Base-by-base conservation (phyloP, 2,888 invertebrate genomes). In the Dexiosoma caninum region DNA sequence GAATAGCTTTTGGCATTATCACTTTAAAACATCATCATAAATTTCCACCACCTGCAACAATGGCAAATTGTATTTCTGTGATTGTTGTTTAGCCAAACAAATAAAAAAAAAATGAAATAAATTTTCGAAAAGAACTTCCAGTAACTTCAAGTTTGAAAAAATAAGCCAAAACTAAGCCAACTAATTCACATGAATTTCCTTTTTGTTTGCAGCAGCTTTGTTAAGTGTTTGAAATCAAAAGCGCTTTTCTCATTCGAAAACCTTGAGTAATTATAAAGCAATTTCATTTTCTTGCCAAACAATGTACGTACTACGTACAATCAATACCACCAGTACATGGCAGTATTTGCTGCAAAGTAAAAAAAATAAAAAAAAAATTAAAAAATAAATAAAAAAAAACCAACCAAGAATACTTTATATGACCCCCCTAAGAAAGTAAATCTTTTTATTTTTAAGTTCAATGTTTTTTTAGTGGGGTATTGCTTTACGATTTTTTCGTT, bases 41-140 rank as follows among this genome's bases (percentile, higher is more conserved):
- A 87, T 87, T 85, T 87, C 83, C 86, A 87, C 86, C 87, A 87
- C 86, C 87, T 86, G 87, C 84, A 69, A 84, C 85, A 86, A 85
- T 86, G 85, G 84, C 87, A 86, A 86, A 87, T 87, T 85, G 85
- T 57, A 21, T 14, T 60, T 19, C 21, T 62, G 67, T 49, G 55
- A 67, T 70, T 60, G 44, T 14, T 49, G n/a, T n/a, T n/a, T n/a
- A 14, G 21, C 10, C 5, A 10, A 57, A 66, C 30, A 12, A 40
- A 9, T 19, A 59, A 57, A 66, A 16, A 12, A 40, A 9, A n/a
- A 59, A 9, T 37, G 46, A 57, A 66, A 23, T 27, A 35, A 37
- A 23, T 32, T 40, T 44, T 32, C 8, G 6, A 60, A 40, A 35
- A 57, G n/a, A 35, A 44, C 5, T 27, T 32, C 0, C 21, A 46